Evolutionary conservation across 2,888 invertebrate species (phyloP), one percentile per base, ranked within the genome.

Genomic region (Cecidostiba fungosa): DNA sequence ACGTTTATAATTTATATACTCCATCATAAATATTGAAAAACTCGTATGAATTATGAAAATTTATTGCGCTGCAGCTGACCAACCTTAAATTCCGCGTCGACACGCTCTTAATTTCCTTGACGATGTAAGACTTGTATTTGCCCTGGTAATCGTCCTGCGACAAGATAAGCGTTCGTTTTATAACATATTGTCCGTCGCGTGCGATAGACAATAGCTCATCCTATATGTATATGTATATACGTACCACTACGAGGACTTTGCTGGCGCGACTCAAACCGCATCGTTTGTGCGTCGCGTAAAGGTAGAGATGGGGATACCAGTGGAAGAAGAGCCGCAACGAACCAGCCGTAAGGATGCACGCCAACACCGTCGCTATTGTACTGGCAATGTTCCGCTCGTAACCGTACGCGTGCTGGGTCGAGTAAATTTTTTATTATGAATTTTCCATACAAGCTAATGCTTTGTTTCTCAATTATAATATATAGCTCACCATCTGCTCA

Each of bases 251-350:
- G 39, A 95, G 92, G 77, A 96, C 93, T 89, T 94, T 94, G 8
- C 94, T 94, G 0, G 95, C 95, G 47, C 93, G 90, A 39, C 89
- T 90, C 77, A 95, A 91, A 14, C 93, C 89, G 88, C 95, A 95
- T 87, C 91, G 92, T 77, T 90, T 91, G 89, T 95, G 95, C 12
- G 95, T 95, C 50, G 94, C 93, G 87, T 94, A 93, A 54, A 96
- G 91, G 91, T 94, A 92, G 90, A 95, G 94, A 73, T 94, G 94
- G 1, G 95, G 95, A 91, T 94, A 94, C 95, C 96, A 96, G 90
- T 95, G 95, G 91, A 95, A 95, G 79, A 95, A 92, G 54, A 96
- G 93, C 32, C 95, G 93, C 72, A 96, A 91, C 59, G 95, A 90
- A 23, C 95, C 95, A 14, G 93, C 89, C 1, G 95, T 95, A 74